These are phyloP conservation scores for Poecilobothrus nobilitatus DNA, from an alignment of 2,888 invertebrate genomes.

Conservation along the genomic window DNA sequence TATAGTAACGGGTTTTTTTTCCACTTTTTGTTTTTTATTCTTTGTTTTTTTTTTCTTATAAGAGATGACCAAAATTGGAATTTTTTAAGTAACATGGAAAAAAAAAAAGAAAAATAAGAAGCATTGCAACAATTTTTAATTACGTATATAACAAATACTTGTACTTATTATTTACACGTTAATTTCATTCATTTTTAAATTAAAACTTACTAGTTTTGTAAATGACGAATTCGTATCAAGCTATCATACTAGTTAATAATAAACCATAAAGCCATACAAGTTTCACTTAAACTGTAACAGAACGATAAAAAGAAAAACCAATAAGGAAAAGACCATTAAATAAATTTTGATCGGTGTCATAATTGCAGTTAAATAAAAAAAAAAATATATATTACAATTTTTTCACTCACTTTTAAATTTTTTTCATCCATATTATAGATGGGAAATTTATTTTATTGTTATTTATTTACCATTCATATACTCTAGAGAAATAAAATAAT, in stretches of 20 bases:
- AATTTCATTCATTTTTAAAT: no score
- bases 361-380: no score
- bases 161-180: background rate
- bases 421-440: no score
- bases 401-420: no score
- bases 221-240: background rate
- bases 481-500: no score
- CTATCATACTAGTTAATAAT: background rate
- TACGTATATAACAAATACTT: background rate
- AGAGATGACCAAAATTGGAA: conserved; percentile 1
- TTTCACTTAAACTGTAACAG: background rate
- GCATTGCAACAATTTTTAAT: background rate
- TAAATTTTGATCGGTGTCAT: no score
- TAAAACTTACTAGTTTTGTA: no score
- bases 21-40: background rate
- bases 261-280: conserved; percentile 6
- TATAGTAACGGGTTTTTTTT: background rate
- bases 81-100: background rate
- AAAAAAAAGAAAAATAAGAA: background rate
- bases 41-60: background rate
- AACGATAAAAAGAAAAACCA: background rate
- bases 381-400: no score
- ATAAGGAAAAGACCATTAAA: no score
- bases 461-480: no score
- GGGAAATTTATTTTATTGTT: no score